Evolutionary conservation across 2,888 invertebrate genomes (phyloP).

Genomic region (Melanotus villosus): DNA sequence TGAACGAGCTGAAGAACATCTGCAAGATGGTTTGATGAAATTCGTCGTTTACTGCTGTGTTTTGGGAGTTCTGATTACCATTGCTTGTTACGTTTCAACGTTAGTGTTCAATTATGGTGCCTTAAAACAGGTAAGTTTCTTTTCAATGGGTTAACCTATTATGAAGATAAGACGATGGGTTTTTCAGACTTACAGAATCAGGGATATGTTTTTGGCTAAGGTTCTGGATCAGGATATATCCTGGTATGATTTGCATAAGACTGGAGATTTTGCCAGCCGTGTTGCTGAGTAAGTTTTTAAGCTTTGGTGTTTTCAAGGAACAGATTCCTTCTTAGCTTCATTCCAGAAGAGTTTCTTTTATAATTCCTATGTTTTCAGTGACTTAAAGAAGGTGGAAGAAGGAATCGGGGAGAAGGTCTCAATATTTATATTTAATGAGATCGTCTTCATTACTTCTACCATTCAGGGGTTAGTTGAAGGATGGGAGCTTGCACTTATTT

Average conservation of each 20-base stretch:
- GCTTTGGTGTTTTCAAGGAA: no score
- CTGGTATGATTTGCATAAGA: slow-evolving; percentile 81
- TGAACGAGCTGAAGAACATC: no score
- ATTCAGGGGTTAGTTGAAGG: slow-evolving; percentile 81
- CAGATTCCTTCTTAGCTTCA: no score
- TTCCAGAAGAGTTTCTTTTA: no score
- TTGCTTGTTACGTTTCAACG: slow-evolving; percentile 77
- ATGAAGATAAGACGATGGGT: no score
- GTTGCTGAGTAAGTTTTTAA: slow-evolving; percentile 83
- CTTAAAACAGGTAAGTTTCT: slow-evolving; percentile 74
- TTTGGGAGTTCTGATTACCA: slow-evolving; percentile 74
- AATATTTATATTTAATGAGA: slow-evolving; percentile 79
- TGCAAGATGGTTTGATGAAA: slow-evolving; percentile 21
- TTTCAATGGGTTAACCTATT: no score
- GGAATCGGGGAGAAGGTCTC: slow-evolving; percentile 88
- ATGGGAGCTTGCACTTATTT: slow-evolving; percentile 86
- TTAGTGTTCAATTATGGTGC: slow-evolving; percentile 80
- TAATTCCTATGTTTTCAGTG: slow-evolving; percentile 69
- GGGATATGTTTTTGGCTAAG: slow-evolving; percentile 77
- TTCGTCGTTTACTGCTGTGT: slow-evolving; percentile 76
- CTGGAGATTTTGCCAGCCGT: slow-evolving; percentile 81
- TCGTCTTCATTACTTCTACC: slow-evolving; percentile 78
- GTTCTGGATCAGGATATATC: slow-evolving; percentile 81
- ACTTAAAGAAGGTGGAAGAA: slow-evolving; percentile 83
- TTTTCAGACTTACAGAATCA: slow-evolving; percentile 74